phyloP scores from a whole-genome alignment of 2,113 vertebrate species.

The Thryonomys swinderianus region DNA sequence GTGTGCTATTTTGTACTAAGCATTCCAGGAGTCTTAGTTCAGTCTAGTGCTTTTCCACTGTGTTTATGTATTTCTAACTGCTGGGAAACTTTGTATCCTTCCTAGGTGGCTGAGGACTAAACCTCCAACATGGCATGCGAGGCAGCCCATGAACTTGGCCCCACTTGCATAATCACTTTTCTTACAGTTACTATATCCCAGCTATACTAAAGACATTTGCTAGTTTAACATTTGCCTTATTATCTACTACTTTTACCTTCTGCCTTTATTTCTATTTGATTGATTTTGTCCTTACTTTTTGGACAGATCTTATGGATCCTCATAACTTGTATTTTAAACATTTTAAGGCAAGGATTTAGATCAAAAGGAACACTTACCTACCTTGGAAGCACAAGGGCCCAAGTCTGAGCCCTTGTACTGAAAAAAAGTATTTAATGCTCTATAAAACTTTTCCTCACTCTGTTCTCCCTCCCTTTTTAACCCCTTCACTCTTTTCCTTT shows the following conservation, averaged over 20 bases:
- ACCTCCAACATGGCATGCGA: neutral
- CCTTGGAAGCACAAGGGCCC: too few relatives aligned
- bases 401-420: too few relatives aligned
- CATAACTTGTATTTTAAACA: neutral
- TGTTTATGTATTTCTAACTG: neutral
- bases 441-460: neutral
- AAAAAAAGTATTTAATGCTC: neutral
- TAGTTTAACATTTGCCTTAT: too few relatives aligned
- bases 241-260: neutral
- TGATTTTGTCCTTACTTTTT: neutral
- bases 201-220: neutral
- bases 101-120: neutral
- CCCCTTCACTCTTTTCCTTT: neutral
- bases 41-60: neutral
- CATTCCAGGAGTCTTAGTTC: neutral
- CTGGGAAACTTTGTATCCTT: neutral
- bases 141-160: neutral
- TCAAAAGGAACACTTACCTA: too few relatives aligned
- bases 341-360: too few relatives aligned
- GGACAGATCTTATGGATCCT: neutral
- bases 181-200: neutral
- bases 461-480: neutral
- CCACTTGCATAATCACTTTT: fast-evolving
- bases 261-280: neutral
- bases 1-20: neutral